Base-by-base conservation (phyloP, 2,888 invertebrate genomes). In the Spilarctia lutea region DNA sequence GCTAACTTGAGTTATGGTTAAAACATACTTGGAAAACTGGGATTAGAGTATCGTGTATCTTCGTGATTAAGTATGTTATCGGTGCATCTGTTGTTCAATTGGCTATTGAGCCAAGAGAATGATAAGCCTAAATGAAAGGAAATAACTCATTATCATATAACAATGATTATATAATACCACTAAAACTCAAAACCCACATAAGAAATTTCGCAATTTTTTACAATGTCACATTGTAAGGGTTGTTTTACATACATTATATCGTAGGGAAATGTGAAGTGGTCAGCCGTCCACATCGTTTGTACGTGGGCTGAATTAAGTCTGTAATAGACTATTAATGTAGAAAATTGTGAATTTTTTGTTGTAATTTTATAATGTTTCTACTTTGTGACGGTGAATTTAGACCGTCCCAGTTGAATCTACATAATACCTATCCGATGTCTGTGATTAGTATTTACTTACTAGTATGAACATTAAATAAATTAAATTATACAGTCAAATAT, bases 221-320 rank as follows among this genome's bases (percentile, higher is more conserved):
- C 60, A 68, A 52, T 56, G 67, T 77, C 69, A 68, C 78, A 78
- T 79, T 76, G 71, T 79, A 77, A 83, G 79, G 78, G 78, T 75
- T 75, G 71, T 81, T 83, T 76, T 77, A 83, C 80, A 83, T 83
- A 77, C 75, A 79, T 81, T 81, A 75, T 75, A 71, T 71, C 70
- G 74, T 78, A 81, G 74, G 76, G 74, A 84, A 79, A 84, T 80
- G 78, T 72, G 75, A 35, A 69, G 69, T 70, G 75, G 39, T 65
- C 74, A 84, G 65, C 75, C 78, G 79, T 79, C 78, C 79, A 73
- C 79, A 70, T 71, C 77, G 76, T 45, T 24, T 27, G 42, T 77
- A 78, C 79, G 79, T 75, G 72, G 52, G 63, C 74, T 65, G 81
- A 83, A 86, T 86, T 84, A 85, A 83, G 79, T 85, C 78, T 77